phyloP scores from a whole-genome alignment of 2,888 invertebrate genomes.

The Andrena bicolor region DNA sequence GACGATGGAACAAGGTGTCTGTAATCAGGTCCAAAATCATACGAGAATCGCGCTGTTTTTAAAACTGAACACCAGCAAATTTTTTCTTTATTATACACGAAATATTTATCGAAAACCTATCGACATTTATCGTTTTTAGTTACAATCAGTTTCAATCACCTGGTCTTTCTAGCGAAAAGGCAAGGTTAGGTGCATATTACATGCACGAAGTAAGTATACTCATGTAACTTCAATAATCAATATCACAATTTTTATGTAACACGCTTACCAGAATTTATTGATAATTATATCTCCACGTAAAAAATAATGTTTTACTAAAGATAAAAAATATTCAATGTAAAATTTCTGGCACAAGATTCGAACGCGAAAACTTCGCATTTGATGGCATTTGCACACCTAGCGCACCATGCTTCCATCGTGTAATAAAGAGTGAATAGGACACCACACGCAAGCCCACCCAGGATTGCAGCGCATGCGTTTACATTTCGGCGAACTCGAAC shows the following conservation, averaged over 20 bases:
- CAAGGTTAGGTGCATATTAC: slow-evolving; percentile 47
- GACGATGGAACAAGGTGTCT: neutral
- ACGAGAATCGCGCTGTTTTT: neutral
- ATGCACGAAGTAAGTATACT: neutral
- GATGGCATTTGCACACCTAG: neutral
- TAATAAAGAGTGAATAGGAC: neutral
- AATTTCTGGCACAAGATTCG: slow-evolving; percentile 39
- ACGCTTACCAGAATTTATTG: slow-evolving; percentile 28
- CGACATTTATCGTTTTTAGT: neutral
- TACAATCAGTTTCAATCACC: slow-evolving; percentile 3
- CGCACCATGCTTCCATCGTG: slow-evolving; percentile 33
- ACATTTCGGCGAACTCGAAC: slow-evolving; percentile 12
- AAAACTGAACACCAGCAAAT: neutral
- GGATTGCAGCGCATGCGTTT: slow-evolving; percentile 47
- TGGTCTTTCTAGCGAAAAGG: slow-evolving; percentile 6
- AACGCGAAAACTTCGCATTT: slow-evolving; percentile 39
- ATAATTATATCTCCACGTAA: neutral
- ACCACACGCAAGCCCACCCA: neutral
- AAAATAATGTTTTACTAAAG: slow-evolving; percentile 28
- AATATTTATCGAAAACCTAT: neutral
- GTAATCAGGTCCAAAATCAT: neutral
- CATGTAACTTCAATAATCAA: neutral
- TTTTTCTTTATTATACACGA: neutral
- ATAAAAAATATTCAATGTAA: slow-evolving; percentile 42
- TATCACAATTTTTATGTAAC: neutral